Evolutionary conservation across 2,797 vertebrate species (phyloP).

Genomic region (Psittacula derbiana): DNA sequence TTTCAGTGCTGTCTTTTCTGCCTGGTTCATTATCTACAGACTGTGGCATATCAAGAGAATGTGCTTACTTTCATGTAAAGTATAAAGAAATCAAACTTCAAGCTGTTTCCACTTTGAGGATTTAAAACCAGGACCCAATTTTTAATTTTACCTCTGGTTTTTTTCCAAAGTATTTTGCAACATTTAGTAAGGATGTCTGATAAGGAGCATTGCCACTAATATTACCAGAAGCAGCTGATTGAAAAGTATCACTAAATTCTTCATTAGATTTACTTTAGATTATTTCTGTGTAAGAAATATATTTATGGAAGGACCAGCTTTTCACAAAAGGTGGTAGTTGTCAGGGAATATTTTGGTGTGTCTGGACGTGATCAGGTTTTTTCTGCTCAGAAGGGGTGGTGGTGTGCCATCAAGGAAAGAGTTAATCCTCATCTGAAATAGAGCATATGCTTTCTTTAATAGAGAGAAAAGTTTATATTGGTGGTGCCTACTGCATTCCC

Average conservation of each 20-base stretch:
- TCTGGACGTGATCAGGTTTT: background rate
- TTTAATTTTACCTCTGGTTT: background rate
- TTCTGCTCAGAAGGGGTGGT: background rate
- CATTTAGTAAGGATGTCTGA: slow-evolving; percentile 8
- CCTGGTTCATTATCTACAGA: slow-evolving; percentile 56
- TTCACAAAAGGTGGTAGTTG: background rate
- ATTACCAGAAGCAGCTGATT: background rate
- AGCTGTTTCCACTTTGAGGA: slow-evolving; percentile 50
- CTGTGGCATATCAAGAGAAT: slow-evolving; percentile 56
- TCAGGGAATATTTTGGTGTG: background rate
- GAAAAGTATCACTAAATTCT: background rate
- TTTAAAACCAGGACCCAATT: slow-evolving; percentile 20
- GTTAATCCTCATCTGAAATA: background rate
- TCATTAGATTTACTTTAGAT: background rate
- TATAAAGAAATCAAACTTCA: slow-evolving; percentile 66
- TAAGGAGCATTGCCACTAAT: background rate
- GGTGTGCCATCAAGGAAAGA: background rate
- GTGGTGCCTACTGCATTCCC: background rate
- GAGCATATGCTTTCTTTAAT: background rate
- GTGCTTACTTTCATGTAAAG: slow-evolving; percentile 56
- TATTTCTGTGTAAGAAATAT: background rate
- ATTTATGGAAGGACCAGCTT: background rate
- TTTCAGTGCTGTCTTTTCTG: slow-evolving; percentile 46
- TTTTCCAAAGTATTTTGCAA: background rate
- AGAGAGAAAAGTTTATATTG: background rate